A percentile compares a stretch with the other conserved stretches of the same genome.
Conservation (phyloP, 2,113 vertebrate genomes). For the Muntiacus muntjak region DNA sequence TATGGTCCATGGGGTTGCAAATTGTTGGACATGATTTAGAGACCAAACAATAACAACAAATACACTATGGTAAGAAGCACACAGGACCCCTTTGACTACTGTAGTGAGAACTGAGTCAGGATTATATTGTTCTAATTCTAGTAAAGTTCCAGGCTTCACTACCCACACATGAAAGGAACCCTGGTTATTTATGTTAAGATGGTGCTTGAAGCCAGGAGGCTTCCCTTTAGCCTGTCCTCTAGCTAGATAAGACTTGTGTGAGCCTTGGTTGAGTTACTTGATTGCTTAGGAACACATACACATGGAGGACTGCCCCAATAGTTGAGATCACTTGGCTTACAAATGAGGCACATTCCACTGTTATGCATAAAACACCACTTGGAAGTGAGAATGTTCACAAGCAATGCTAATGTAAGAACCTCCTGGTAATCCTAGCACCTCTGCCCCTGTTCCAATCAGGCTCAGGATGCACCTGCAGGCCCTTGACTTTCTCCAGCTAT, state of each 20-base stretch:
- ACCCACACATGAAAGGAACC: not conserved
- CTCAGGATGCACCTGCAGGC: slow-evolving; percentile 65
- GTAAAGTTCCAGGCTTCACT: not conserved
- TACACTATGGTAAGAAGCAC: not conserved
- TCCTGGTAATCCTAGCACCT: slow-evolving; percentile 63
- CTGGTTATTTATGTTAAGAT: slow-evolving; percentile 3
- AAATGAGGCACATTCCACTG: slow-evolving; percentile 31
- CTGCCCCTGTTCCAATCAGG: slow-evolving; percentile 54
- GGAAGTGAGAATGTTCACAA: slow-evolving; percentile 55
- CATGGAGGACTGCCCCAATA: not conserved
- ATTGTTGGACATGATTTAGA: not conserved
- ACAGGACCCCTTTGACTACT: not conserved
- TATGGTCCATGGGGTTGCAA: not conserved
- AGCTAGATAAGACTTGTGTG: not conserved
- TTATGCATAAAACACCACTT: slow-evolving; percentile 51
- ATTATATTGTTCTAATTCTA: slow-evolving; percentile 14
- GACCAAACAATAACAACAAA: not conserved
- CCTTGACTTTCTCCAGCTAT: slow-evolving; percentile 59
- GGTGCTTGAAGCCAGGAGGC: not conserved
- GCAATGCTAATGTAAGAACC: slow-evolving; percentile 49
- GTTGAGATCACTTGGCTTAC: slow-evolving; percentile 48
- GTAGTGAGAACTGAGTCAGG: not conserved
- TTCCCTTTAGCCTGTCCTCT: not conserved
- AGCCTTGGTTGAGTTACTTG: slow-evolving; percentile 15
- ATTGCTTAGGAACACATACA: slow-evolving; percentile 44